Base-by-base conservation (phyloP, 2,888 invertebrate species). In the Malthinus flaveolus region DNA sequence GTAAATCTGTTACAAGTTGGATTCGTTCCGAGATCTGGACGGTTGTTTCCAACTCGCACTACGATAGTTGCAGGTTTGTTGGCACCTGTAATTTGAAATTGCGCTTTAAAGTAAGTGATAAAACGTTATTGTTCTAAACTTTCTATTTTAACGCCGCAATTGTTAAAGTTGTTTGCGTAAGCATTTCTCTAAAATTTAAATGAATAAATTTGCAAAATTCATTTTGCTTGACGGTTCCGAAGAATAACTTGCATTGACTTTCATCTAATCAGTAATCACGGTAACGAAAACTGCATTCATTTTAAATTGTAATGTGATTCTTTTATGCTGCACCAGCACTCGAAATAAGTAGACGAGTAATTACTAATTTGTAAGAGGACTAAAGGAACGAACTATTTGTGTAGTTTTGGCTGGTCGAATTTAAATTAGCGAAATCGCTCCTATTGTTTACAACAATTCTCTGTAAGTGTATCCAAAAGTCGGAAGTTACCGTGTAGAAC, bases 1-100 rank as follows among this genome's bases (percentile, higher is more conserved):
- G 89, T 91, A 79, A 92, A 95, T 3, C 92, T 85, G 80, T 95
- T 95, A 80, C 95, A 95, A 68, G 95, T 87, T 0, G 95, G 94
- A 78, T 95, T 95, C 15, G 91, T 93, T 56, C 92, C 94, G 59
- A 95, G 81, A 77, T 95, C 95, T 0, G 95, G 95, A 1, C 95
- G 84, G 78, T 93, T 95, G 81, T 95, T 95, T 55, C 95, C 95
- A 1, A 95, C 95, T 13, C 95, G 85, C 0, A 95, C 94, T 15
- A 93, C 87, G 57, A 95, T 88, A 0, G 91, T 93, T 0, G 93
- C 94, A 12, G 91, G 90, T 66, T 89, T 86, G 73, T 86, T 87
- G 13, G 85, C 84, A 46, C 89, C 92, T 92, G 77, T 9, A 75
- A 23, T 23, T 23, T 23, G 23, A 23, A 23, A 23, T 23, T 23